Conservation (phyloP, 2,113 vertebrate genomes). For the Notothenia coriiceps region DNA sequence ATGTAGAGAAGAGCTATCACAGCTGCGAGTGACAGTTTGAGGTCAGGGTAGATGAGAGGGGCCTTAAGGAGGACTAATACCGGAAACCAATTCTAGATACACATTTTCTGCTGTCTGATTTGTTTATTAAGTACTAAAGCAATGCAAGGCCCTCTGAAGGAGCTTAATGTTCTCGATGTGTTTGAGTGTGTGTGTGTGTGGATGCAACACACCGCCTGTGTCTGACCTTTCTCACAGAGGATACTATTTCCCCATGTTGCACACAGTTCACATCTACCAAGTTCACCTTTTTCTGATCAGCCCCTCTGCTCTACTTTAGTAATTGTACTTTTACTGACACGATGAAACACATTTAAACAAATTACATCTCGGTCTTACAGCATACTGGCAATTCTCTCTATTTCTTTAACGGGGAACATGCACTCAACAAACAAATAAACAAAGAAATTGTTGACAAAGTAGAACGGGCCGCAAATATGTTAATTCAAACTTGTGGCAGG, state of each 20-base stretch:
- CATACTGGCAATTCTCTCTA: neutral
- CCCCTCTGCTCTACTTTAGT: neutral
- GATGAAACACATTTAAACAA: neutral
- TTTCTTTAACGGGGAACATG: neutral
- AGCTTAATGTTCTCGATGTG: neutral
- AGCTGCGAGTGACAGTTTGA: slow-evolving; percentile 25
- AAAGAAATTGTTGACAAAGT: neutral
- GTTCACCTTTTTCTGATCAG: slow-evolving; percentile 5
- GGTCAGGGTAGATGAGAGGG: slow-evolving; percentile 31
- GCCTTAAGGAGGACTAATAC: slow-evolving; percentile 12
- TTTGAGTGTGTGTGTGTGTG: slow-evolving; percentile 10
- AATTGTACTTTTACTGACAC: neutral
- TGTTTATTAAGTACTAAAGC: slow-evolving; percentile 19
- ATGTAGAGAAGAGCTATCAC: neutral
- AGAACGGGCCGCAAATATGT: no score
- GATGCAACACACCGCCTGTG: slow-evolving; percentile 10
- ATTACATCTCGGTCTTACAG: neutral
- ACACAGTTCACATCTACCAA: neutral
- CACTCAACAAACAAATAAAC: neutral
- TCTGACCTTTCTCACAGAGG: slow-evolving; percentile 24
- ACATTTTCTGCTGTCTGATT: slow-evolving; percentile 22
- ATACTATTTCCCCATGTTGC: neutral
- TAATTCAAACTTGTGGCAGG: neutral
- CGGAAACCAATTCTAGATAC: slow-evolving; percentile 28
- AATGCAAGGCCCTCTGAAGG: neutral